Evolutionary conservation across 2,888 invertebrate species (phyloP).

Genomic region (Deilephila porcellus): DNA sequence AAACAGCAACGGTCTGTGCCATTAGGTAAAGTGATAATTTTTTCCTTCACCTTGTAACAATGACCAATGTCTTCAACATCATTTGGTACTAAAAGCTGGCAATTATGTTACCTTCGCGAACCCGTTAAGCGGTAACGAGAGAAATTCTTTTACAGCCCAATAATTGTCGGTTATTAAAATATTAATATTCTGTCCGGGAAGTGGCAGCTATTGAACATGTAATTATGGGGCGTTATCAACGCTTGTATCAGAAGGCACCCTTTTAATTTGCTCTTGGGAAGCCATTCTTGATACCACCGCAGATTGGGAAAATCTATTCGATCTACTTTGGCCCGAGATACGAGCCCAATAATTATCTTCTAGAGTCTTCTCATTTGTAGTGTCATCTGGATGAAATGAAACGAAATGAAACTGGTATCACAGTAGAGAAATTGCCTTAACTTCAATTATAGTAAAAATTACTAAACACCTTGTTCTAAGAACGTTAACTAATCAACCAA

Average conservation of each 20-base stretch:
- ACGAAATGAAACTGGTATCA: too few species aligned
- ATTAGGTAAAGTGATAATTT: too few species aligned
- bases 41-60: constrained; percentile 8
- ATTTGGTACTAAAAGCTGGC: background rate
- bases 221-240: constrained; percentile 35
- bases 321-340: background rate
- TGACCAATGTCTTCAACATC: background rate
- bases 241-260: constrained; percentile 11
- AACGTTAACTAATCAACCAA: too few species aligned
- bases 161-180: constrained; percentile 47
- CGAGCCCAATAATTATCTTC: background rate
- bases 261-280: constrained; percentile 9
- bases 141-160: constrained; percentile 47
- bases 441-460: too few species aligned
- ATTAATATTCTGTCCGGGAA: constrained; percentile 46
- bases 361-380: background rate
- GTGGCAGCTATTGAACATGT: constrained; percentile 41
- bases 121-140: constrained; percentile 44
- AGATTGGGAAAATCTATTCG: background rate
- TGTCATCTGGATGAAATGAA: too few species aligned
- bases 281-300: background rate
- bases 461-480: too few species aligned
- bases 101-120: constrained; percentile 17
- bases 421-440: too few species aligned
- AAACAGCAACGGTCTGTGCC: too few species aligned